A percentile compares a stretch with the other conserved stretches of the same genome.
These are phyloP conservation scores for Dermolepida albohirtum DNA, from an alignment of 2,888 invertebrate genomes.

Conservation along the genomic window DNA sequence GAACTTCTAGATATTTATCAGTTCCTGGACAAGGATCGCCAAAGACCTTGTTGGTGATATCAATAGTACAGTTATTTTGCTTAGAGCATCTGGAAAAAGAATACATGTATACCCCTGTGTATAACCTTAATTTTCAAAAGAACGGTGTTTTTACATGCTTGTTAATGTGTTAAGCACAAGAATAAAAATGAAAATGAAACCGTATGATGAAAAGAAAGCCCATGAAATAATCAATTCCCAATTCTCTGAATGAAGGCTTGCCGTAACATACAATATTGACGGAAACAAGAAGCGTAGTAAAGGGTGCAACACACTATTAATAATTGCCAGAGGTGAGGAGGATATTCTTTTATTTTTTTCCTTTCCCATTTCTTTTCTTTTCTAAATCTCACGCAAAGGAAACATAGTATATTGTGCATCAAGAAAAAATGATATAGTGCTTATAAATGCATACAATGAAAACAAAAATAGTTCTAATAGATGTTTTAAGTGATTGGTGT, in stretches of 20 bases:
- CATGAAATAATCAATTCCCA: conserved; percentile 41
- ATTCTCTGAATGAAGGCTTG: conserved; percentile 17
- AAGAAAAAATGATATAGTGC: conserved; percentile 30
- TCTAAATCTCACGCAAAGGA: not conserved
- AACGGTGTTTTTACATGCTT: conserved; percentile 40
- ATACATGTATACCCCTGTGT: conserved; percentile 10
- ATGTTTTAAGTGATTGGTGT: no score
- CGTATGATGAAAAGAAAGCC: conserved; percentile 16
- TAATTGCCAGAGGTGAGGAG: conserved; percentile 1
- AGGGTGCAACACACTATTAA: conserved; percentile 43
- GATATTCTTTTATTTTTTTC: not conserved
- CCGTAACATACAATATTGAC: conserved; percentile 62
- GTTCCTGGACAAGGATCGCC: conserved; percentile 72
- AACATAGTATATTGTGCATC: conserved; percentile 20
- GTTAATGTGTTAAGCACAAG: conserved; percentile 47
- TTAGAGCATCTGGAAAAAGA: conserved; percentile 62
- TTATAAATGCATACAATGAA: not conserved
- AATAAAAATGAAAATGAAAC: conserved; percentile 16
- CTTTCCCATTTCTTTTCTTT: not conserved
- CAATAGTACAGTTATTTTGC: conserved; percentile 59
- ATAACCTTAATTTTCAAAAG: conserved; percentile 5
- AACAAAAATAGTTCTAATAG: no score
- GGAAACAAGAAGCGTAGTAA: conserved; percentile 60
- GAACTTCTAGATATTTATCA: conserved; percentile 72
- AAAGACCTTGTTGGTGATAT: conserved; percentile 64